Base-by-base conservation (phyloP, 1,140 invertebrate species). In the Idris sp. region DNA sequence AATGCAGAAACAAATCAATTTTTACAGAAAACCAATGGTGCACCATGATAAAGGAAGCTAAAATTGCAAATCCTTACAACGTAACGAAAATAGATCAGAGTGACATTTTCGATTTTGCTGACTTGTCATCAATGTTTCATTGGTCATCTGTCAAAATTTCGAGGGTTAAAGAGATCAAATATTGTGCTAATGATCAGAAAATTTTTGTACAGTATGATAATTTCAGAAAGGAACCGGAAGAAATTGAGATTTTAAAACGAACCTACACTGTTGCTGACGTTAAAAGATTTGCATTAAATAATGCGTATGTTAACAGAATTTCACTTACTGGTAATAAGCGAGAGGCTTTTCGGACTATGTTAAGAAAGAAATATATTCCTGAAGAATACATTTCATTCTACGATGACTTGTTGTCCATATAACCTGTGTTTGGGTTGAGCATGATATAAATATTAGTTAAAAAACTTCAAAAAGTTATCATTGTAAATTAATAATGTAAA, bases 21-120 rank as follows among this genome's bases (percentile, higher is more conserved):
- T 40, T 40, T 40, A 40, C 36, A 1, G 15, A 40, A 40, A 2
- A 40, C 1, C 36, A 40, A 40, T 40, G 36, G 36, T 40, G 36
- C 16, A 10, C 6, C 6, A 16, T 18, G n/a, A 40, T 40, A 4
- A 9, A 9, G 18, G 6, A 16, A 11, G 14, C 36, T 2, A 16
- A 18, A 18, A 40, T 18, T 1, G 9, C 2, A 4, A 18, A 19
- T 1, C 36, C 36, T 2, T 40, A 40, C 11, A 40, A 6, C 3
- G 36, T 40, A 2, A 16, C 2, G 2, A 1, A 40, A 40, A 40
- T 40, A 6, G 8, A 16, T 1, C 16, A 18, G 9, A 18, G 2
- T 2, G 36, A 40, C 14, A 40, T 40, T 40, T 18, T 13, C 1
- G 16, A 40, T 18, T 40, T 18, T 9, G 9, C 36, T 9, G 15